A percentile compares a stretch with the other conserved stretches of the same genome.
These are phyloP conservation scores for Drosophila melanosoma DNA, from an alignment of 2,888 invertebrate genomes.

Conservation along the genomic window DNA sequence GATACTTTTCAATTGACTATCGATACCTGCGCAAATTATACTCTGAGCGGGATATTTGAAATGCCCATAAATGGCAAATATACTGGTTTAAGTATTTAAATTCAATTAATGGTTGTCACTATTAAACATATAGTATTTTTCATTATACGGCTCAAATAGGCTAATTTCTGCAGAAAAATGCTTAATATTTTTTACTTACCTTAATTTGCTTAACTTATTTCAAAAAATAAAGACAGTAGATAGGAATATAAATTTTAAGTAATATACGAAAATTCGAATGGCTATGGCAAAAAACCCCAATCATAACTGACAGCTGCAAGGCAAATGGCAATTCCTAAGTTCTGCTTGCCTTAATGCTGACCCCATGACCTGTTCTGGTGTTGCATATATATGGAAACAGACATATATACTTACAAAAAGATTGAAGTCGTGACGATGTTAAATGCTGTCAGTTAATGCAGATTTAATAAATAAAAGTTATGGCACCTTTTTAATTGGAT, in stretches of 20 bases:
- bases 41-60: slow-evolving; percentile 8
- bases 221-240: neutral
- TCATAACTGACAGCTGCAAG: slow-evolving; percentile 2
- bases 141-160: neutral
- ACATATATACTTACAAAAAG: neutral
- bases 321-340: neutral
- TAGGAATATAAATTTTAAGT: neutral
- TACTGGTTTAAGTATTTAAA: neutral
- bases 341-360: slow-evolving; percentile 2
- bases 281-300: neutral
- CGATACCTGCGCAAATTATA: slow-evolving; percentile 2
- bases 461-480: slow-evolving; percentile 46
- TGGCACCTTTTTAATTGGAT: slow-evolving; percentile 59
- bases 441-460: slow-evolving; percentile 20
- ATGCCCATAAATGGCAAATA: neutral
- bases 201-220: too few relatives aligned
- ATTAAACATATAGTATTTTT: neutral
- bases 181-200: too few relatives aligned
- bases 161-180: neutral
- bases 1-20: slow-evolving; percentile 4
- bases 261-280: neutral
- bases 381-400: neutral
- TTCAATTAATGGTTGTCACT: neutral
- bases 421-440: slow-evolving; percentile 46
- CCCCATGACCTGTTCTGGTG: slow-evolving; percentile 18